A percentile compares a stretch with the other conserved stretches of the same genome.
phyloP scores from a whole-genome alignment of 2,797 vertebrate species.

The Petrocephalus schoutedeni region DNA sequence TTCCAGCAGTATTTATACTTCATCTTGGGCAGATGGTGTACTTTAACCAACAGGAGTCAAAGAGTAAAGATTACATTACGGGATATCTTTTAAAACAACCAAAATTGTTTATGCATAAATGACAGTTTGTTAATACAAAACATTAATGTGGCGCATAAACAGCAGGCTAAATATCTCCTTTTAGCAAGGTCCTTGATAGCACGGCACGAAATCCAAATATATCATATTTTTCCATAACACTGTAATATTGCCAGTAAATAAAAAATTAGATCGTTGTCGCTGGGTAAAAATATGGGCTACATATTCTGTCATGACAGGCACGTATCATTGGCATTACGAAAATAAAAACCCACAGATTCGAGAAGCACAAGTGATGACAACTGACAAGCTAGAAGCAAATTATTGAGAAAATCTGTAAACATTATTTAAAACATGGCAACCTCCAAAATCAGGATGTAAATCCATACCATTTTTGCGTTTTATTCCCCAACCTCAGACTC shows the following conservation, averaged over 20 bases:
- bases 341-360: background rate
- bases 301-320: background rate
- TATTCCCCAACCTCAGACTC: slow-evolving; percentile 33
- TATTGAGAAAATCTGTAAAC: background rate
- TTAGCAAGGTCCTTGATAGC: background rate
- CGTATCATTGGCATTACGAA: background rate
- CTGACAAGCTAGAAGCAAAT: background rate
- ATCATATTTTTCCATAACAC: background rate
- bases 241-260: background rate
- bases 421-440: background rate
- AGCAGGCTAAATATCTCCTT: background rate
- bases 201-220: background rate
- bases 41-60: slow-evolving; percentile 34
- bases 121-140: background rate
- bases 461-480: slow-evolving; percentile 45
- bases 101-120: background rate
- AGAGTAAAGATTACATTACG: slow-evolving; percentile 1
- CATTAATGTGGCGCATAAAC: background rate
- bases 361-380: slow-evolving; percentile 1
- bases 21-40: slow-evolving; percentile 26
- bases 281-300: background rate
- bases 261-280: background rate
- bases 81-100: background rate
- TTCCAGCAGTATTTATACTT: slow-evolving; percentile 33
- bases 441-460: slow-evolving; percentile 3